Evolutionary conservation across 2,113 vertebrate species (phyloP), one percentile per base, ranked within the genome.

Genomic region (Megaceryle torquata): DNA sequence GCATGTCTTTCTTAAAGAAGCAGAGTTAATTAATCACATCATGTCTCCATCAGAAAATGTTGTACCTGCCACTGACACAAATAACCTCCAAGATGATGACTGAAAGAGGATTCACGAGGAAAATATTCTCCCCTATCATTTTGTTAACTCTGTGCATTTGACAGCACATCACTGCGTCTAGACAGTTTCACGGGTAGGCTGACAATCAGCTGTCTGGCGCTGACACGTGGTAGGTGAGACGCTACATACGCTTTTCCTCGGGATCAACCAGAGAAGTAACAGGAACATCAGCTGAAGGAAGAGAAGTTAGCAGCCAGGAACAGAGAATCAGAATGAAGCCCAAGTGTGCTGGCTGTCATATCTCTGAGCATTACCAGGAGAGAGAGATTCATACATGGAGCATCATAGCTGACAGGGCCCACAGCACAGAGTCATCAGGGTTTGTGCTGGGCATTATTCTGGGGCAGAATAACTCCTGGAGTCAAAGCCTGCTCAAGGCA

Each of bases 201-300:
- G 95, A 89, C 88, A 90, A 78, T 94, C 92, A 89, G 80, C 90
- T 96, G 95, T 86, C 91, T 96, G 89, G 78, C 69, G 5, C 68
- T 91, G 88, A 86, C 82, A 64, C 13, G 2, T 33, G 43, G 85
- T 43, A 86, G 86, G 92, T 71, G 91, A 94, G 88, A 81, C 1
- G 9, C 64, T 31, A 35, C 72, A 29, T 65, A 65, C 5, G 20
- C 44, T 57, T 41, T 39, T 71, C 51, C 82, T 51, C 17, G 0
- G 0, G 44, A 82, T 87, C 65, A 33, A 1, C 82, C 5, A 5
- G 9, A 68, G 76, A 83, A 83, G 26, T 3, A 96, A 50, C 79
- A 86, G 68, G 31, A 86, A 35, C 50, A 77, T 28, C 68, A 74
- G 51, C 68, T 81, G 72, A 60, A 81, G 60, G 85, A 28, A 44